Conservation (phyloP, 2,113 vertebrate genomes). For the Sylvietta virens region DNA sequence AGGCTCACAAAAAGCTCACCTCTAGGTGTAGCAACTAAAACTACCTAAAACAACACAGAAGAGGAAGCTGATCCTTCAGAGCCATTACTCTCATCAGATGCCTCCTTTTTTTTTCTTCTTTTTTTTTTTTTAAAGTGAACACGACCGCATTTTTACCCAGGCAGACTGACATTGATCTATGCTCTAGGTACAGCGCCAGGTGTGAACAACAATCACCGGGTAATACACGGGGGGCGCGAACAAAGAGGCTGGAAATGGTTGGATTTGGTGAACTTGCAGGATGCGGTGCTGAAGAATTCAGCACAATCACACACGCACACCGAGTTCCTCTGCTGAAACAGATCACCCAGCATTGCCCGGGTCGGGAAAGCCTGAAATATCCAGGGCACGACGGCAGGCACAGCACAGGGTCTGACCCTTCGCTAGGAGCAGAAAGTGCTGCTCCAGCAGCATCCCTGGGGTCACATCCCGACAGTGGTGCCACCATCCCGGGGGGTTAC, state of each 20-base stretch:
- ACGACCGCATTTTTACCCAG: background rate
- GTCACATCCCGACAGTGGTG: rapidly evolving
- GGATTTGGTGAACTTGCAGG: background rate
- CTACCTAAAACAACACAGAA: background rate
- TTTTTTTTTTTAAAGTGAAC: background rate
- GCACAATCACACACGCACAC: no score
- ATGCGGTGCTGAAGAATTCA: background rate
- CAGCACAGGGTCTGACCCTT: background rate
- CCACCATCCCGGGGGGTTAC: background rate
- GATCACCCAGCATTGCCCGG: rapidly evolving
- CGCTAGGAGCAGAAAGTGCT: background rate
- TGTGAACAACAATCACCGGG: background rate
- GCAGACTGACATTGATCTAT: background rate
- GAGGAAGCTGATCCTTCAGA: background rate
- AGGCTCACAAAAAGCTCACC: background rate
- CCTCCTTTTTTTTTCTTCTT: background rate
- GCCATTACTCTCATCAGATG: background rate
- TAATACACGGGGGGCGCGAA: background rate
- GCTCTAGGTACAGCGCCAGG: background rate
- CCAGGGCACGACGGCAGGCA: background rate
- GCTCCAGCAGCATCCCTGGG: background rate
- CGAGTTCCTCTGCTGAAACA: background rate
- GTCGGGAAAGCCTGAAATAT: rapidly evolving
- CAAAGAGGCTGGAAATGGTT: background rate
- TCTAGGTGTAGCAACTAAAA: background rate